Evolutionary conservation across 2,888 invertebrate genomes (phyloP), one percentile per base, ranked within the genome.

Genomic region (Papilio protenor): DNA sequence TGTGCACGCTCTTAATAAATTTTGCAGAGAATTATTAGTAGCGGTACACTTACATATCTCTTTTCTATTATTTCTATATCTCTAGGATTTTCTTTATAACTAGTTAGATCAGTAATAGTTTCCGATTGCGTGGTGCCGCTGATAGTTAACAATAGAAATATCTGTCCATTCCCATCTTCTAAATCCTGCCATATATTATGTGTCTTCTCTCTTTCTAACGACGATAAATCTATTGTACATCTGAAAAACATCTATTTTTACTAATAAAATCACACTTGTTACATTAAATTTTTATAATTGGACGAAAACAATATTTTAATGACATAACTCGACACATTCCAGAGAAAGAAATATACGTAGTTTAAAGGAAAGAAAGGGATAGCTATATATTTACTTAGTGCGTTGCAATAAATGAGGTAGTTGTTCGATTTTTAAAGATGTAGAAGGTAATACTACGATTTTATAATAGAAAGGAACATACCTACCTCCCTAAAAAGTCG

Each of bases 101-200:
- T 97, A 49, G 97, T 97, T 71, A 99, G 94, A 91, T 99, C 99
- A 10, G 98, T 98, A 81, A 98, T 98, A 0, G 98, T 98, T 90
- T 99, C 99, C 0, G 97, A 97, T 16, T 98, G 98, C 0, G 98
- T 98, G 0, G 98, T 99, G 0, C 99, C 99, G 85, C 98, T 99
- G 79, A 99, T 98, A 1, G 99, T 99, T 12, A 99, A 94, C 81
- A 99, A 95, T 0, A 99, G 94, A 87, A 98, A 98, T 81, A 99
- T 96, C 81, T 97, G 97, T 0, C 98, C 98, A 0, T 97, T 97
- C 0, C 97, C 98, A 80, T 99, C 98, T 91, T 99, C 99, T 70
- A 99, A 95, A 2, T 97, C 96, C 84, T 97, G 96, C 97, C 98
- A 98, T 75, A 99, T 96, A 77, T 97, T 96, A 90, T 99, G 98